phyloP scores from a whole-genome alignment of 2,888 invertebrate genomes.

The Hipparchia sbordonii region DNA sequence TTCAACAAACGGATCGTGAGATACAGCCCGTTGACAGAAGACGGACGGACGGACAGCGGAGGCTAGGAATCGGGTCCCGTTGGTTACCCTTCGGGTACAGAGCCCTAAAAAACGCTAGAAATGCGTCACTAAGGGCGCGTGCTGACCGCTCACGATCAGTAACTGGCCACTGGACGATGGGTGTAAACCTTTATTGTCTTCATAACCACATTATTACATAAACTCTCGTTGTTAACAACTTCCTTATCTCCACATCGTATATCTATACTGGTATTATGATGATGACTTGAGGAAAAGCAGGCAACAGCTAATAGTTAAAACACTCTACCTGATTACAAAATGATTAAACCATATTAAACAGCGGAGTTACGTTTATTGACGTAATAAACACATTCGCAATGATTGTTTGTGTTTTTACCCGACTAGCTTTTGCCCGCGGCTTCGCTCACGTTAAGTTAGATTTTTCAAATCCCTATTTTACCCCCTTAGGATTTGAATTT shows the following conservation, averaged over 20 bases:
- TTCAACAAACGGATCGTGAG: no score
- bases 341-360: constrained; percentile 5
- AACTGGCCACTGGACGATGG: background rate
- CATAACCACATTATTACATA: constrained; percentile 13
- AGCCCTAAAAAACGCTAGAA: no score
- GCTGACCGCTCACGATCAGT: background rate
- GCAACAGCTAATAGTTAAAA: background rate
- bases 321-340: constrained; percentile 5
- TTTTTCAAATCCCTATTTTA: no score
- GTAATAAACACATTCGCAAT: background rate
- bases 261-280: background rate
- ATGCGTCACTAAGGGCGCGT: no score
- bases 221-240: constrained; percentile 10
- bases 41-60: no score
- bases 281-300: constrained; percentile 4
- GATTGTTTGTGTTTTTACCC: background rate
- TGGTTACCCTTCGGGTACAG: no score
- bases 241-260: constrained; percentile 14
- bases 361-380: constrained; percentile 2
- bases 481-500: no score
- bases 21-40: no score
- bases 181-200: constrained; percentile 6
- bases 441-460: no score
- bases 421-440: no score
- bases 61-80: no score